Conservation (phyloP, 2,888 invertebrate genomes). For the Laothoe populi region DNA sequence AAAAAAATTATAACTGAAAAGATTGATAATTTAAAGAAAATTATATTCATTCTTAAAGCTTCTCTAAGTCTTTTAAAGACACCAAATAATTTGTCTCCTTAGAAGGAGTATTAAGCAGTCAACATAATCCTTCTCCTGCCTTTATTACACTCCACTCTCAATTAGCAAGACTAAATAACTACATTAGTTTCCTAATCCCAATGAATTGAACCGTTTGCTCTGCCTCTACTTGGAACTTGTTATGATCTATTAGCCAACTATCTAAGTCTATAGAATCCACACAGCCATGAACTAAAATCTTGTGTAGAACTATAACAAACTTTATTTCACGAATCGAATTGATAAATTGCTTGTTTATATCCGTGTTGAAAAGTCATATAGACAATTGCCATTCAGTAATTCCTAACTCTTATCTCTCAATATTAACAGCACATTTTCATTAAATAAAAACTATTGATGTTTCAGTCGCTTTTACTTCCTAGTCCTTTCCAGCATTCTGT, state of each 20-base stretch:
- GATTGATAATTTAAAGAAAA: too few species aligned
- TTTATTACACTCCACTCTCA: too few species aligned
- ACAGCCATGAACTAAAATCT: not conserved
- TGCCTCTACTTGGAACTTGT: too few species aligned
- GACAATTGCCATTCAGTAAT: not conserved
- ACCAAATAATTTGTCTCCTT: too few species aligned
- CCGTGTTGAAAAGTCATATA: not conserved
- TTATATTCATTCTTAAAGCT: too few species aligned
- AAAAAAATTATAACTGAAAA: not conserved
- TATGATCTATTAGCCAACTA: too few species aligned
- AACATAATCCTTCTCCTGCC: not conserved
- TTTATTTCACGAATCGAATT: not conserved
- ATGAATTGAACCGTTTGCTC: not conserved
- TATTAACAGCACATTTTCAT: constrained; percentile 53
- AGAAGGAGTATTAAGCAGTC: too few species aligned
- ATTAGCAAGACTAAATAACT: too few species aligned
- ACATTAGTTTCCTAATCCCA: not conserved
- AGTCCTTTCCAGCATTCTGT: constrained; percentile 9
- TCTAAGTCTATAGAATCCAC: too few species aligned
- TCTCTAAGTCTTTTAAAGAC: too few species aligned
- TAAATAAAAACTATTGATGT: constrained; percentile 50
- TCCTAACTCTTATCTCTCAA: constrained; percentile 4
- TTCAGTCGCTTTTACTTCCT: constrained; percentile 27
- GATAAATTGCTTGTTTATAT: constrained; percentile 1
- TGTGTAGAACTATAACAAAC: not conserved